These are phyloP conservation scores for Phenganax subtilis DNA, from an alignment of 92 coral and sea anemone species.

Conservation along the genomic window DNA sequence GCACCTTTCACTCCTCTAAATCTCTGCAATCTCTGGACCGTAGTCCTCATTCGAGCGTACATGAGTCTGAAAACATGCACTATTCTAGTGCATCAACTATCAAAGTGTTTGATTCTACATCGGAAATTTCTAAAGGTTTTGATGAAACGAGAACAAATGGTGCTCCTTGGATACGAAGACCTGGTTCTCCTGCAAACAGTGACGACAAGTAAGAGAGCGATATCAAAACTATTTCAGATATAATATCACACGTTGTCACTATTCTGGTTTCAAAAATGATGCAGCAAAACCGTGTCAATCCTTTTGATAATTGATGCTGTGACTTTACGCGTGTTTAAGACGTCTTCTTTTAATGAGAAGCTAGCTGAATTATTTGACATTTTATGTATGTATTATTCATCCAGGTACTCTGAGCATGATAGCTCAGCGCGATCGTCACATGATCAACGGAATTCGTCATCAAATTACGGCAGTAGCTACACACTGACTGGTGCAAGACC, in stretches of 20 bases:
- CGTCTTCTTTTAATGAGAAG: no score
- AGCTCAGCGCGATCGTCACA: neutral
- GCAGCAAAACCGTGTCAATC: no score
- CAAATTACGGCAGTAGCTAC: constrained; percentile 32
- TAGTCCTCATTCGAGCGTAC: constrained; percentile 4
- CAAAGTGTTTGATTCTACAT: constrained; percentile 11
- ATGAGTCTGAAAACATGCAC: neutral
- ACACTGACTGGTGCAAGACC: constrained; percentile 23
- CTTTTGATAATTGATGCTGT: no score
- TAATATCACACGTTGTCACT: neutral
- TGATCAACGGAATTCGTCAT: constrained; percentile 1
- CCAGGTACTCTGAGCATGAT: constrained; percentile 12
- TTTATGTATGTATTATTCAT: neutral
- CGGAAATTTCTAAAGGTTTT: neutral
- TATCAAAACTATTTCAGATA: neutral
- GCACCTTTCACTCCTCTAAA: neutral
- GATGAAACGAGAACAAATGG: constrained; percentile 26
- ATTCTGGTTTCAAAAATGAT: no score
- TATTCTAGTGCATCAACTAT: constrained; percentile 28
- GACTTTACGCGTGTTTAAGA: no score
- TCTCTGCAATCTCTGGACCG: constrained; percentile 29
- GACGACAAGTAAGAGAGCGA: constrained; percentile 20
- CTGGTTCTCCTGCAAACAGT: constrained; percentile 23
- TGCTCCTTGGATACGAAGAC: constrained; percentile 37
- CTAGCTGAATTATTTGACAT: no score